Conservation (phyloP, 1,140 invertebrate genomes). For the Amphibalanus amphitrite region DNA sequence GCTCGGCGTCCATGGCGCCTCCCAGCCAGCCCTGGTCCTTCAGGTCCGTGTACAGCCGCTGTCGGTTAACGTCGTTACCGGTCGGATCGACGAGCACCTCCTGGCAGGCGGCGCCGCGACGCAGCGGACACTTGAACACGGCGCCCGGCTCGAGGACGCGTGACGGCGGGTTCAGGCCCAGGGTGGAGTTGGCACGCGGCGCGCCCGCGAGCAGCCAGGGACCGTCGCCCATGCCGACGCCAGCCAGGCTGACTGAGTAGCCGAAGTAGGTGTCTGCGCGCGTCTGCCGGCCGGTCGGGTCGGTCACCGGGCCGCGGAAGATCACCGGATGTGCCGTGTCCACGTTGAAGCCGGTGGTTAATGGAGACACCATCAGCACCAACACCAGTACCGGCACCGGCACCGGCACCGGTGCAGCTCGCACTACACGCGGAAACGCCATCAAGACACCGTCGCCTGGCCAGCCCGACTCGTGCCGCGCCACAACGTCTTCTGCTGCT, state of each 20-base stretch:
- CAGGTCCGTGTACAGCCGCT: constrained; percentile 8
- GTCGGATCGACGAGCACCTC: constrained; percentile 4
- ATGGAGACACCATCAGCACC: neutral
- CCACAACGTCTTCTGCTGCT: too few species aligned
- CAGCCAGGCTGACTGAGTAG: neutral
- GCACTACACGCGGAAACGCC: too few species aligned
- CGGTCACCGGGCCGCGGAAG: neutral
- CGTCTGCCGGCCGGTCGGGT: neutral
- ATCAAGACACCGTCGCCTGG: too few species aligned
- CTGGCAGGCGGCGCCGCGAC: constrained; percentile 3
- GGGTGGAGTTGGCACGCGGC: constrained; percentile 6
- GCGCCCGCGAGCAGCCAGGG: neutral
- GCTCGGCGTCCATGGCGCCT: constrained; percentile 9
- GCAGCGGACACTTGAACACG: constrained; percentile 5
- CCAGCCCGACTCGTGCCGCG: too few species aligned
- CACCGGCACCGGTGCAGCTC: neutral
- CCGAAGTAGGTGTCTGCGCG: constrained; percentile 9
- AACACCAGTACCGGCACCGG: neutral
- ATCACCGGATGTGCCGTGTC: constrained; percentile 1
- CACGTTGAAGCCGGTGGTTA: neutral
- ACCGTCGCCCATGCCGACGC: neutral
- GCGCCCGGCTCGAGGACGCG: constrained; percentile 5
- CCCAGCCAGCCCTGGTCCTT: constrained; percentile 15
- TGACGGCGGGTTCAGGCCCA: neutral
- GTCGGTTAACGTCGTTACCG: neutral